Evolutionary conservation across 1,140 invertebrate genomes (phyloP).

Genomic region (Paraescarpia echinospica): DNA sequence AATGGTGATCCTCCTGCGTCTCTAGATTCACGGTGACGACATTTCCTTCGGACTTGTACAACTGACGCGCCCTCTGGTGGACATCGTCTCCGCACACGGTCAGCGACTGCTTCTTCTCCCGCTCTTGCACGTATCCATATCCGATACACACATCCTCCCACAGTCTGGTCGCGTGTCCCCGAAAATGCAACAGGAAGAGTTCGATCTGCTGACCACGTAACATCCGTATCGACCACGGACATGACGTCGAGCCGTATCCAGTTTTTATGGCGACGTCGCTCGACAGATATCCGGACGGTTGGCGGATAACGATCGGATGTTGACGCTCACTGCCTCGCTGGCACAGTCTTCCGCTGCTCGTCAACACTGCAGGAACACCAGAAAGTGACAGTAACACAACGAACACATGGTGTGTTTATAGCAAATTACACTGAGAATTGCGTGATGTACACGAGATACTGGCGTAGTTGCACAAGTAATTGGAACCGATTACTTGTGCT

Average conservation of each 20-base stretch:
- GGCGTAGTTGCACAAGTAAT: too few species aligned
- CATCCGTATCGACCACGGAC: constrained; percentile 22
- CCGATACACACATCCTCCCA: not conserved
- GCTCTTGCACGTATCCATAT: not conserved
- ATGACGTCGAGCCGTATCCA: not conserved
- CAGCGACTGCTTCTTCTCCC: not conserved
- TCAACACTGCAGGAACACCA: not conserved
- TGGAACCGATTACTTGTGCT: too few species aligned
- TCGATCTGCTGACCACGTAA: constrained; percentile 17
- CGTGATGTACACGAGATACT: too few species aligned
- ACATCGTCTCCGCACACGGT: constrained; percentile 5
- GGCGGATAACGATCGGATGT: not conserved
- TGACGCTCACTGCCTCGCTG: not conserved
- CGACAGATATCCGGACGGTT: not conserved
- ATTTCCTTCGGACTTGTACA: not conserved
- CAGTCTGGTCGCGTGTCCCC: not conserved
- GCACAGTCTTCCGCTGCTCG: not conserved
- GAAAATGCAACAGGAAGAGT: constrained; percentile 7
- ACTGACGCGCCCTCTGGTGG: not conserved
- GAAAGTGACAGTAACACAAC: not conserved
- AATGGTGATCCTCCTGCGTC: not conserved
- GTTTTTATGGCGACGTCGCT: constrained; percentile 11
- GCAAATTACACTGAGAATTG: not conserved
- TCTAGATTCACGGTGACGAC: not conserved
- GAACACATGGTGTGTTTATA: not conserved